These are phyloP conservation scores for Anhinga rufa DNA, from an alignment of 2,113 vertebrate species.

Conservation along the genomic window DNA sequence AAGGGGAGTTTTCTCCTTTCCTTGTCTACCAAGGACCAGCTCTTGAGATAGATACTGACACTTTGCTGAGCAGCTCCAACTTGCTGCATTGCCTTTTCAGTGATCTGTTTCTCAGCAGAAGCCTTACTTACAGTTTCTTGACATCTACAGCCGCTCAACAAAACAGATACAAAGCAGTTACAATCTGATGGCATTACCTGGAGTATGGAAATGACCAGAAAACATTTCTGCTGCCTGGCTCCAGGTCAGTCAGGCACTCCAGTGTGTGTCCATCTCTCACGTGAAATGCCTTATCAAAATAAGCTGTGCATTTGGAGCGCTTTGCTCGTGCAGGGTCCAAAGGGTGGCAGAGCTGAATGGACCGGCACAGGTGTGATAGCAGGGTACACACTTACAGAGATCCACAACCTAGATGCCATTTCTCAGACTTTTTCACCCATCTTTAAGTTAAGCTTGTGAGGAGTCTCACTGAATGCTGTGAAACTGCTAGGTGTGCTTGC, in stretches of 20 bases:
- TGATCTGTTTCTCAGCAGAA: neutral
- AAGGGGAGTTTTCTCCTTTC: neutral
- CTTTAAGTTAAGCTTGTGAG: neutral
- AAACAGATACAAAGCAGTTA: neutral
- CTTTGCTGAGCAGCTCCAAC: neutral
- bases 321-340: neutral
- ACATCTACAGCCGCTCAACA: neutral
- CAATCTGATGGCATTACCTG: neutral
- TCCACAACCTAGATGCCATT: neutral
- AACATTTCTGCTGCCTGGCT: neutral
- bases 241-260: neutral
- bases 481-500: neutral
- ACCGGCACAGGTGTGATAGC: neutral
- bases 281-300: neutral
- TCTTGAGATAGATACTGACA: neutral
- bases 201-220: neutral
- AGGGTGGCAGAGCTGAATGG: neutral
- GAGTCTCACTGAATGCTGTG: neutral
- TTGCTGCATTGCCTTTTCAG: neutral
- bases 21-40: neutral
- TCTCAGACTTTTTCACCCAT: neutral
- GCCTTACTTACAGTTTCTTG: neutral
- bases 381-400: fast-evolving
- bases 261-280: neutral
- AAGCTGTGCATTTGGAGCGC: neutral